Percentiles rank a stretch among this genome's conserved stretches.
phyloP scores from a whole-genome alignment of 2,797 vertebrate genomes.

The Eulemur rubriventer region DNA sequence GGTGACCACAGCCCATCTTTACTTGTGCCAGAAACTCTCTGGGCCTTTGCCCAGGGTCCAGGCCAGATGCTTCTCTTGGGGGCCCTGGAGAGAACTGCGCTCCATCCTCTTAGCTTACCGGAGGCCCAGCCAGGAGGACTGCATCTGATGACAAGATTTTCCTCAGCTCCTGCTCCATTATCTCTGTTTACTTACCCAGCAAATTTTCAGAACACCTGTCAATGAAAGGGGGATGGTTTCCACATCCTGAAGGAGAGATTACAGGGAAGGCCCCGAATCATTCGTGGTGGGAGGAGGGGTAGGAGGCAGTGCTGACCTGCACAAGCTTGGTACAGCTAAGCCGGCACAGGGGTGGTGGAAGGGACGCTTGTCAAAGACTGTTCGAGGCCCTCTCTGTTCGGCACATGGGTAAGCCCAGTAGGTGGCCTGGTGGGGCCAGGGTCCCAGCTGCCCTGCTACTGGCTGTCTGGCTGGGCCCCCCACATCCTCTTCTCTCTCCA shows the following conservation, averaged over 20 bases:
- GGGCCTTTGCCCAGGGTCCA: too few species aligned
- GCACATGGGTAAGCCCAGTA: neutral
- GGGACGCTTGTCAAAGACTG: neutral
- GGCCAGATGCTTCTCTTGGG: neutral
- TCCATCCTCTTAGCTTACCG: neutral
- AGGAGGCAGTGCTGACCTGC: neutral
- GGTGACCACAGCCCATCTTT: neutral
- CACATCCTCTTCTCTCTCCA: too few species aligned
- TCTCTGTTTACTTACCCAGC: neutral
- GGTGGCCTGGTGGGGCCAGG: neutral
- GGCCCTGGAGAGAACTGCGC: neutral
- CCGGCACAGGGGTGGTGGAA: neutral
- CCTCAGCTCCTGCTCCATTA: neutral
- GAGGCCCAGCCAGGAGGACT: neutral
- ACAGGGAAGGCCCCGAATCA: neutral
- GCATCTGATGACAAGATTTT: neutral
- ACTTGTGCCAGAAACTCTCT: neutral
- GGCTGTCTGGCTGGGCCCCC: neutral
- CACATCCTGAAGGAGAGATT: neutral
- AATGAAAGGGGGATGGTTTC: neutral
- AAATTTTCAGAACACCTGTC: neutral
- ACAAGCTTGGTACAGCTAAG: neutral
- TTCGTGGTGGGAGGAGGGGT: neutral
- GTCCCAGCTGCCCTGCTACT: neutral
- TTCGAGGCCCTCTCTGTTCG: rapidly evolving